Conservation (phyloP, 2,113 vertebrate genomes). For the Blennius ocellaris region DNA sequence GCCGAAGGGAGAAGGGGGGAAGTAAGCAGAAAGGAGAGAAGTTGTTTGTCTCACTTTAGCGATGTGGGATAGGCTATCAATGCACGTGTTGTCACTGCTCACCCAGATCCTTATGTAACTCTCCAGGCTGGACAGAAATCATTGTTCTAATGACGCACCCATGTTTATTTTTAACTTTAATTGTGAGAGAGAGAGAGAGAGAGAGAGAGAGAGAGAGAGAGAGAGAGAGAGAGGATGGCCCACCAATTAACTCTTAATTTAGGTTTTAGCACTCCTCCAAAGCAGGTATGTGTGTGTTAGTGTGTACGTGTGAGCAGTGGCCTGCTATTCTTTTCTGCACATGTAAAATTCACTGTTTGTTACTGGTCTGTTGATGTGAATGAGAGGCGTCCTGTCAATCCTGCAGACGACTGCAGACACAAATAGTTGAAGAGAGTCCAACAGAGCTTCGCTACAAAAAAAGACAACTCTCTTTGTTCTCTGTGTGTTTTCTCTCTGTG, state of each 20-base stretch:
- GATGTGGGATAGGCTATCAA: slow-evolving; percentile 41
- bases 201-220: not conserved
- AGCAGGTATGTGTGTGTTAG: not conserved
- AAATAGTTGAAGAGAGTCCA: slow-evolving; percentile 16
- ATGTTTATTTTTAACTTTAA: slow-evolving; percentile 11
- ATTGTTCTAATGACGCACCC: slow-evolving; percentile 7
- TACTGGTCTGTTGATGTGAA: slow-evolving; percentile 41
- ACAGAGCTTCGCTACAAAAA: slow-evolving; percentile 28
- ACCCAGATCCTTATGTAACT: slow-evolving; percentile 20
- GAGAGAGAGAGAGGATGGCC: not conserved
- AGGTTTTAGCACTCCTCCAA: not conserved
- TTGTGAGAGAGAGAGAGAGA: not conserved
- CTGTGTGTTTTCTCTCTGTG: not conserved
- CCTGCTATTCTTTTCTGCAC: slow-evolving; percentile 11
- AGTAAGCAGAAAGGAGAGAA: slow-evolving; percentile 51
- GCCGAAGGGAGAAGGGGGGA: slow-evolving; percentile 24
- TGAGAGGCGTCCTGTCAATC: slow-evolving; percentile 46
- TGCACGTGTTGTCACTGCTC: slow-evolving; percentile 55
- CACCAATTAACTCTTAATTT: slow-evolving; percentile 5
- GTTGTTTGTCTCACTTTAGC: slow-evolving; percentile 59
- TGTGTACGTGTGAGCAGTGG: not conserved
- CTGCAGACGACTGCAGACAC: slow-evolving; percentile 8
- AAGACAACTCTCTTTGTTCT: slow-evolving; percentile 22
- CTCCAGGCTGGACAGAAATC: slow-evolving; percentile 16
- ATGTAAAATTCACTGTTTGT: slow-evolving; percentile 52